A percentile compares a stretch with the other conserved stretches of the same genome.
These are phyloP conservation scores for Rhea americana DNA, from an alignment of 2,113 vertebrate genomes.

Conservation along the genomic window DNA sequence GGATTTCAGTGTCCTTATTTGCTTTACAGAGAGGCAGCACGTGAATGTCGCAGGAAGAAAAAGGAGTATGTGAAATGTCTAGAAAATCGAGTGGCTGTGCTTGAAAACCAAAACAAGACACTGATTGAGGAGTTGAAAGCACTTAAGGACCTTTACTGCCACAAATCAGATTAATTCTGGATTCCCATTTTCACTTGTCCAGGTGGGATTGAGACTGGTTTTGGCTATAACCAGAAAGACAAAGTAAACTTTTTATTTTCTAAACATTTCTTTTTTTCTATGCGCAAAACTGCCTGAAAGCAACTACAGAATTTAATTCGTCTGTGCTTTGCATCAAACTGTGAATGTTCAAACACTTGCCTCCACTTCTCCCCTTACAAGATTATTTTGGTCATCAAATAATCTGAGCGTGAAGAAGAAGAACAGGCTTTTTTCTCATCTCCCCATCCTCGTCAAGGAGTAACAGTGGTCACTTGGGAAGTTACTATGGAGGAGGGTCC, in stretches of 20 bases:
- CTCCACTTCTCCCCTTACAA: constrained; percentile 76
- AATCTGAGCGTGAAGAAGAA: constrained; percentile 73
- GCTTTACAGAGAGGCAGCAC: constrained; percentile 91
- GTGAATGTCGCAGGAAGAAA: constrained; percentile 98
- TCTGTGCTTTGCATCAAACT: constrained; percentile 87
- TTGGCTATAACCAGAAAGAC: constrained; percentile 79
- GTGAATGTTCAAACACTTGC: constrained; percentile 84
- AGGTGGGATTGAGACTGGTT: constrained; percentile 86
- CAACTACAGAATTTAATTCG: constrained; percentile 83
- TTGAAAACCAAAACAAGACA: constrained; percentile 99
- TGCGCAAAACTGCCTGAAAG: constrained; percentile 88
- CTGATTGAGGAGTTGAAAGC: constrained; percentile 99
- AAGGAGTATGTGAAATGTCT: constrained; percentile 99
- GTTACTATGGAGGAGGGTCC: constrained; percentile 50
- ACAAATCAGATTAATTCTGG: constrained; percentile 95
- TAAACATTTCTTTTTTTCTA: constrained; percentile 89
- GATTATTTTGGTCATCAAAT: constrained; percentile 67
- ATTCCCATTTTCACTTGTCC: constrained; percentile 68
- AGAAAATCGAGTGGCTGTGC: constrained; percentile 97
- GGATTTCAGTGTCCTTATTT: constrained; percentile 55
- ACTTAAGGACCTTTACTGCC: constrained; percentile 99
- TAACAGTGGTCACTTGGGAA: constrained; percentile 70
- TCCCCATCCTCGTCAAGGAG: constrained; percentile 69
- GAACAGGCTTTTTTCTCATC: constrained; percentile 62
- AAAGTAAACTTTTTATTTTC: constrained; percentile 86